Evolutionary conservation across 2,113 vertebrate genomes (phyloP), one percentile per base, ranked within the genome.

Genomic region (Atherinomorus stipes): DNA sequence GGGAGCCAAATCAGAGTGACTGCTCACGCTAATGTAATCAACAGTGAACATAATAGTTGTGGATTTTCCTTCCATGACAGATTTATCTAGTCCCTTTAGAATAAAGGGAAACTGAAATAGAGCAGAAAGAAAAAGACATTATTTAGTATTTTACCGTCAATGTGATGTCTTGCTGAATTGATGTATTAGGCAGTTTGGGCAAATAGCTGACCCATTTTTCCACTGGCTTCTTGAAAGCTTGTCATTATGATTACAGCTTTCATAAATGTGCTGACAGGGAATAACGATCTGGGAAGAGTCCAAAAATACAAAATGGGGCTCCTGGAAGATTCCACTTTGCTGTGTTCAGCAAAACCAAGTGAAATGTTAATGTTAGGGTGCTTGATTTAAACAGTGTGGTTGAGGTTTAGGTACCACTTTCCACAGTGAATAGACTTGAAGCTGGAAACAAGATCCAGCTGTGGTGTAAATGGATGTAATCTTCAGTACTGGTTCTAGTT

Each of bases 251-350:
- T 91, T 88, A 80, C 73, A 85, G 70, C 75, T 88, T 88, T 84
- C 78, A 79, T 84, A 85, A 90, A 90, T 88, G 77, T 88, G 84
- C 84, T 90, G 87, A 91, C 81, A 71, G 65, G 53, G 59, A 83
- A 64, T 28, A 74, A 67, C 76, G 72, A 79, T 79, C 64, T 87
- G 84, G 72, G 22, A 71, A 60, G 22, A 69, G 65, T 81, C 78
- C 78, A 78, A 71, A 70, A 74, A 18, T 63, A 77, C 71, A 76
- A 83, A 74, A 76, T 52, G 31, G 53, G 70, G 50, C 61, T 72
- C 74, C 66, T 69, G 58, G 84, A 79, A 81, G 54, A 72, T 68
- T 82, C 56, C 21, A 52, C 70, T 89, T 71, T 56, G 67, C 54
- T 71, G 13, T 1, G 44, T 71, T 89, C 87, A 86, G 84, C 82